Percentiles rank a stretch among this genome's conserved stretches.
phyloP scores from a whole-genome alignment of 2,888 invertebrate genomes.

The Seira musarum region DNA sequence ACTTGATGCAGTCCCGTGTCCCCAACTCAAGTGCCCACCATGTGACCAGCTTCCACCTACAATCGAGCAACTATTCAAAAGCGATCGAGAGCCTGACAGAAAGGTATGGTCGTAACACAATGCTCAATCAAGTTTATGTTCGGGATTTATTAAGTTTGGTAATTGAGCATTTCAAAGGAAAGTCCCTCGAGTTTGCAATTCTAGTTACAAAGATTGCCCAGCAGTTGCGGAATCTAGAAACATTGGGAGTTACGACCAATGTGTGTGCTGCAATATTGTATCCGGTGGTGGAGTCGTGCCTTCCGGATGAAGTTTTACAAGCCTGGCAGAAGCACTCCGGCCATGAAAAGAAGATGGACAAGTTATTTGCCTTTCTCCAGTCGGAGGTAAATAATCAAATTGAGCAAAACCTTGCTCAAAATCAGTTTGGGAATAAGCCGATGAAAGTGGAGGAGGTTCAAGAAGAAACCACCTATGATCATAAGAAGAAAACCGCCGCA shows the following conservation, averaged over 20 bases:
- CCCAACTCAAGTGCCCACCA: neutral
- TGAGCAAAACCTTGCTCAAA: neutral
- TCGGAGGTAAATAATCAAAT: neutral
- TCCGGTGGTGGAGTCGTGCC: constrained; percentile 13
- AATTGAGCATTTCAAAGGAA: neutral
- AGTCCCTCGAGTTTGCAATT: neutral
- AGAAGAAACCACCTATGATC: neutral
- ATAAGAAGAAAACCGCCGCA: neutral
- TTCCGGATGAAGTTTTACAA: constrained; percentile 1
- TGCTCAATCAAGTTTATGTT: constrained; percentile 23
- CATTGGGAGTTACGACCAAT: neutral
- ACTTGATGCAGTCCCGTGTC: constrained; percentile 13
- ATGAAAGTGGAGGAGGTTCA: neutral
- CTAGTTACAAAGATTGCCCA: neutral
- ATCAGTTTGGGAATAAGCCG: neutral
- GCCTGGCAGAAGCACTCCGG: neutral
- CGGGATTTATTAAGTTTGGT: constrained; percentile 20
- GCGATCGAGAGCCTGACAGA: neutral
- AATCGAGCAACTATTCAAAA: neutral
- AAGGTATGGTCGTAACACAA: neutral
- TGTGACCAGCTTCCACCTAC: neutral
- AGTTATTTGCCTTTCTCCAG: neutral
- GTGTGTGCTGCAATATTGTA: neutral
- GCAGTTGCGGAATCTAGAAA: neutral
- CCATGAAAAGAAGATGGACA: neutral